phyloP scores from a whole-genome alignment of 2,113 vertebrate genomes.

The Diadophis punctatus region DNA sequence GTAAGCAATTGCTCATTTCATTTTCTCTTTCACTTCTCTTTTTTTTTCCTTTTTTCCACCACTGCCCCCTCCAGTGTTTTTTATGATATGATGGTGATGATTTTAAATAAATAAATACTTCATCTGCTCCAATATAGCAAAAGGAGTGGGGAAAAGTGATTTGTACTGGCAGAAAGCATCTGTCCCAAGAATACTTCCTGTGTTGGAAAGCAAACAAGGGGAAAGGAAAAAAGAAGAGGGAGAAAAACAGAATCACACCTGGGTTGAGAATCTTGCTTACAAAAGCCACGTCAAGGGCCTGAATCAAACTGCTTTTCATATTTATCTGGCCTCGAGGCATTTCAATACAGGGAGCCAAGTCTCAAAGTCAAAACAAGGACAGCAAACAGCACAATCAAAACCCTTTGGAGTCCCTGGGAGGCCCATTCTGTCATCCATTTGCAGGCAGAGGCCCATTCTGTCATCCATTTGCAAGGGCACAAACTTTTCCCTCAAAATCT shows the following conservation, averaged over 20 bases:
- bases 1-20: slow-evolving; percentile 69
- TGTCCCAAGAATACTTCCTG: slow-evolving; percentile 55
- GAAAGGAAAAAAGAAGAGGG: not conserved
- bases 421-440: not conserved
- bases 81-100: slow-evolving; percentile 13
- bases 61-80: not conserved
- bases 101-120: slow-evolving; percentile 43
- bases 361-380: slow-evolving; percentile 56
- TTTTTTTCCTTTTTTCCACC: not conserved
- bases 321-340: slow-evolving; percentile 67
- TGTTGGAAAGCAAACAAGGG: slow-evolving; percentile 54
- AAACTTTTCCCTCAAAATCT: not conserved
- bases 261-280: slow-evolving; percentile 68
- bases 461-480: not conserved
- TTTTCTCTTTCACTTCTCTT: slow-evolving; percentile 45
- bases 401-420: not conserved
- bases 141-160: slow-evolving; percentile 47
- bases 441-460: not conserved
- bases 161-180: slow-evolving; percentile 39
- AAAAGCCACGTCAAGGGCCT: slow-evolving; percentile 64
- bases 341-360: slow-evolving; percentile 55
- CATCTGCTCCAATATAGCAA: slow-evolving; percentile 46
- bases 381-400: slow-evolving; percentile 53
- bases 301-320: slow-evolving; percentile 70
- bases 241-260: slow-evolving; percentile 77